Evolutionary conservation across 2,797 vertebrate genomes (phyloP).

Genomic region (Artibeus lituratus): DNA sequence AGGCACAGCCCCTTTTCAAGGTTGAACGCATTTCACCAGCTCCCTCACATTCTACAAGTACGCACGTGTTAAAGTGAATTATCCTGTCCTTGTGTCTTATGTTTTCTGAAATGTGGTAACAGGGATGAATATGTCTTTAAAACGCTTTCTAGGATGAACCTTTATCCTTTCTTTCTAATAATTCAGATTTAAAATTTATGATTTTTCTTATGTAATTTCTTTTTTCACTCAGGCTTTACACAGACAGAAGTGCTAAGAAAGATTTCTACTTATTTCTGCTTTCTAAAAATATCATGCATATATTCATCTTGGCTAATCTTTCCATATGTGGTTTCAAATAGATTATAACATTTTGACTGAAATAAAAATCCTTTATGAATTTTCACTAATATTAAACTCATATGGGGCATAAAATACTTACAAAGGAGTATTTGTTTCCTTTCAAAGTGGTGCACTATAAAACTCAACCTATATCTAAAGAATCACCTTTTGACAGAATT

Average conservation of each 20-base stretch:
- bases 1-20: not conserved
- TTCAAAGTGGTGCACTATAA: conserved; percentile 33
- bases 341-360: conserved; percentile 62
- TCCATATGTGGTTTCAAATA: conserved; percentile 61
- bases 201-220: conserved; percentile 68
- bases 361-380: conserved; percentile 60
- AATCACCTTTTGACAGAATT: conserved; percentile 34
- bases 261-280: conserved; percentile 70
- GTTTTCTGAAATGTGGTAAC: conserved; percentile 54
- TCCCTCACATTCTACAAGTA: not conserved
- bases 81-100: not conserved
- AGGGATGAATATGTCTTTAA: conserved; percentile 27
- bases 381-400: conserved; percentile 47
- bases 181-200: conserved; percentile 60
- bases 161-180: conserved; percentile 46
- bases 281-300: conserved; percentile 74
- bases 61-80: conserved; percentile 30
- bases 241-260: conserved; percentile 66
- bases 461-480: conserved; percentile 38
- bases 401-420: not conserved
- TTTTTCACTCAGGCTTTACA: conserved; percentile 54
- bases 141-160: conserved; percentile 54
- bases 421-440: conserved; percentile 34
- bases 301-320: conserved; percentile 75
- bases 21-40: not conserved